These are phyloP conservation scores for Sialia sialis DNA, from an alignment of 2,113 vertebrate species.

Conservation along the genomic window DNA sequence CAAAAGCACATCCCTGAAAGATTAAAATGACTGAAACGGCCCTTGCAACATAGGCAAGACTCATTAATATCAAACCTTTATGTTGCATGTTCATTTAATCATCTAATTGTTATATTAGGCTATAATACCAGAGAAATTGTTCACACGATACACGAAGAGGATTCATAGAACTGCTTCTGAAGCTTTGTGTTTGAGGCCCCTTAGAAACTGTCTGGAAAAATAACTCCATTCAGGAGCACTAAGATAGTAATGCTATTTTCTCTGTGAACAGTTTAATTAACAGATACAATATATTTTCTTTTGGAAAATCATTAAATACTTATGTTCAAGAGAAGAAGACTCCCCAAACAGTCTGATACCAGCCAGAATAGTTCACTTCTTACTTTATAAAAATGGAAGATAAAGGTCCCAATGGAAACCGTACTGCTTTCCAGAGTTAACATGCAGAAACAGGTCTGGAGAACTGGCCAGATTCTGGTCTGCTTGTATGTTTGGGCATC, in stretches of 20 bases:
- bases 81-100: not conserved
- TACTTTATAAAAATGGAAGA: not conserved
- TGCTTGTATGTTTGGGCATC: not conserved
- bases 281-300: slow-evolving; percentile 39
- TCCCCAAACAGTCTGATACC: not conserved
- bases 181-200: not conserved
- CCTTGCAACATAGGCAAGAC: slow-evolving; percentile 16
- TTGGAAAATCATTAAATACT: slow-evolving; percentile 11
- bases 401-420: not conserved
- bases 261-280: slow-evolving; percentile 19
- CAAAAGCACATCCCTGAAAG: not conserved
- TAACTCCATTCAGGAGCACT: slow-evolving; percentile 2
- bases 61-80: not conserved
- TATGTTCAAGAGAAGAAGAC: slow-evolving; percentile 39
- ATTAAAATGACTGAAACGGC: not conserved
- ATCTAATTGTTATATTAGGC: not conserved
- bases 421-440: slow-evolving; percentile 15
- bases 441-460: not conserved
- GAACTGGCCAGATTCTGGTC: not conserved
- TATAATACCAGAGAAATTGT: not conserved
- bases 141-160: not conserved
- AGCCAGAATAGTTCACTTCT: not conserved
- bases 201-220: not conserved
- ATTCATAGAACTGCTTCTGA: not conserved
- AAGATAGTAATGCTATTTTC: slow-evolving; percentile 16